Conservation (phyloP, 2,797 vertebrate species). For the Arctocebus calabarensis region DNA sequence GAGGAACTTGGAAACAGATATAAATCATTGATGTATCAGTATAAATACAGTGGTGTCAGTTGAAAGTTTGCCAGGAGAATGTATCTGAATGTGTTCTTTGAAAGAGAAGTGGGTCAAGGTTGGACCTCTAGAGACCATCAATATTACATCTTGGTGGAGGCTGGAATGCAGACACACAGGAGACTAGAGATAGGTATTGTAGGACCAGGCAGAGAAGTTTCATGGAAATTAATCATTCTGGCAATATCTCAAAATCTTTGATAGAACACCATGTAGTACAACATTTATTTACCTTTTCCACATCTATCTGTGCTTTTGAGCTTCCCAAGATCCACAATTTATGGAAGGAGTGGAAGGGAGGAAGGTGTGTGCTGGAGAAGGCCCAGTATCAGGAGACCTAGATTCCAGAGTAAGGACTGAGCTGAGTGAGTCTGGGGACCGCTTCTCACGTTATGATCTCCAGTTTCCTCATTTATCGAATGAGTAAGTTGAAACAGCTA, state of each 20-base stretch:
- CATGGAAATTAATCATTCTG: background rate
- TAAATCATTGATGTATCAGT: background rate
- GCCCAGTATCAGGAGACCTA: background rate
- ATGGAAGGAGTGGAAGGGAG: background rate
- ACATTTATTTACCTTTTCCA: background rate
- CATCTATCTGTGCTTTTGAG: background rate
- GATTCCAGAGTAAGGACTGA: background rate
- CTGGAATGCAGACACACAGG: background rate
- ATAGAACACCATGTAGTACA: background rate
- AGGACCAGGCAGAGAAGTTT: background rate
- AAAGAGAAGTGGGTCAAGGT: slow-evolving; percentile 18
- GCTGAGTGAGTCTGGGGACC: background rate
- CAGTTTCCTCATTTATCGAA: background rate
- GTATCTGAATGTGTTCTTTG: slow-evolving; percentile 40
- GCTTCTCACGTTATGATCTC: background rate
- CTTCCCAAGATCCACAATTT: background rate
- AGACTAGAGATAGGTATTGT: background rate
- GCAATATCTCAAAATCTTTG: background rate
- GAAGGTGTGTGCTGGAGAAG: too few species aligned
- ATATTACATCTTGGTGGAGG: background rate
- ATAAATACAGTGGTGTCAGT: background rate
- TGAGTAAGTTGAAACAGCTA: background rate
- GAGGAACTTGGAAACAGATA: slow-evolving; percentile 23
- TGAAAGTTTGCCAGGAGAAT: slow-evolving; percentile 19
- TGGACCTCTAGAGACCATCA: background rate